Evolutionary conservation across 23 tunicate species (phyloP), one percentile per base, ranked within the genome.

Genomic region (Styela plicata): DNA sequence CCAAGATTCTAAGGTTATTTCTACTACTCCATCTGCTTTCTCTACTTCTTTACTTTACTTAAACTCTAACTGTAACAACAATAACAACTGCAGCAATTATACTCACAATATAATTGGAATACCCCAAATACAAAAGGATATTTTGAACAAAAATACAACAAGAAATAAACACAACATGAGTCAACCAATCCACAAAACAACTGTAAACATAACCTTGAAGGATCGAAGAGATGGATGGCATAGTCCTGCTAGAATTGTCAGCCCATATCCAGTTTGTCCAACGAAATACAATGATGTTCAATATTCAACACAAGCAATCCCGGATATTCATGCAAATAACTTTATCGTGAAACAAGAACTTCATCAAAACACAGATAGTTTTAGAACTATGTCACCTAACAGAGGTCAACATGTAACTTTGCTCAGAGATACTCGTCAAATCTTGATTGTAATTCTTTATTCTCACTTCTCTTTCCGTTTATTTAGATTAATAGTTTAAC

Each of bases 371-470:
- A 44, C 57, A 5, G 7, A 7, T 5, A 7, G 13, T 18, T 29
- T 24, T 18, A 29, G 31, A 24, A 67, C 71, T 18, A 27, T 67
- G 16, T 29, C 71, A 18, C 30, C 31, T 67, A 67, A 18, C 71
- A 67, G 22, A 16, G 71, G 71, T 23, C 78, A 86, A 22, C 81
- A 81, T 70, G 90, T 91, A 25, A 86, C 97, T 18, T 36, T 91
- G 63, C 97, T 91, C 27, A 79, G 97, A 70, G 97, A 91, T 36
- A 91, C 97, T 53, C 87, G 97, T 3, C 67, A 86, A 69, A 83
- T 91, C 37, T 84, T 91, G 53, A 91, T 91, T 27, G 97, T 91
- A 83, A 36, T 5, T 44, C 13, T 5, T 44, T 44, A 5, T 44
- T 44, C 57, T 44, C n/a, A n/a, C n/a, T 44, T 24, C 7, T 80